Evolutionary conservation across 2,113 vertebrate genomes (phyloP), one percentile per base, ranked within the genome.

Genomic region (Ctenomys sociabilis): DNA sequence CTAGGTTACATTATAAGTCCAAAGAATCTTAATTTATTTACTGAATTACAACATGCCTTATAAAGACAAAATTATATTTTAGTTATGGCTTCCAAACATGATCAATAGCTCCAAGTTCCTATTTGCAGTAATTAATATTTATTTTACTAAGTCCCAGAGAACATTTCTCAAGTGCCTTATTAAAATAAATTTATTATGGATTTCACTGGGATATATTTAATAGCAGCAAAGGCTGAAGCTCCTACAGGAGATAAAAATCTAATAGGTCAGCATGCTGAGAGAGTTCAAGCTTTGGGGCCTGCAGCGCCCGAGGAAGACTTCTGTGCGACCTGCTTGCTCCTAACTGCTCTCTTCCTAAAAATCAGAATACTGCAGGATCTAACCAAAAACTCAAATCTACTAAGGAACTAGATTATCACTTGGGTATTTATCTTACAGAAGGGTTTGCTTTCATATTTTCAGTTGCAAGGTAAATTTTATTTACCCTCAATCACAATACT

Each of bases 71-170:
- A 87, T 91, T 68, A 59, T 81, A 93, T 93, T 97, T 95, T 93
- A 82, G 64, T 98, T 98, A 98, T 37, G 63, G 49, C 96, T 97
- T 98, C 97, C 96, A 98, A 97, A 96, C 97, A 59, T 97, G 97
- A 98, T 97, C 97, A 96, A 97, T 96, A 91, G 96, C 95, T 98
- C 97, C 86, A 96, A 97, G 90, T 90, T 98, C 97, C 97, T 93
- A 88, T 98, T 97, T 98, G 97, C 91, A 97, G 97, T 97, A 98
- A 98, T 98, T 98, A 98, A 97, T 95, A 98, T 98, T 98, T 98
- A 98, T 98, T 98, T 98, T 98, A 98, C 97, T 95, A 97, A 54
- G 91, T 96, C 97, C 93, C 96, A 98, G 89, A 97, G 97, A 98
- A 98, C 96, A 93, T 98, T 98, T 98, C 96, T 97, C 97, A 98